Base-by-base conservation (phyloP, 2,888 invertebrate genomes). In the Geophilus truncorum region DNA sequence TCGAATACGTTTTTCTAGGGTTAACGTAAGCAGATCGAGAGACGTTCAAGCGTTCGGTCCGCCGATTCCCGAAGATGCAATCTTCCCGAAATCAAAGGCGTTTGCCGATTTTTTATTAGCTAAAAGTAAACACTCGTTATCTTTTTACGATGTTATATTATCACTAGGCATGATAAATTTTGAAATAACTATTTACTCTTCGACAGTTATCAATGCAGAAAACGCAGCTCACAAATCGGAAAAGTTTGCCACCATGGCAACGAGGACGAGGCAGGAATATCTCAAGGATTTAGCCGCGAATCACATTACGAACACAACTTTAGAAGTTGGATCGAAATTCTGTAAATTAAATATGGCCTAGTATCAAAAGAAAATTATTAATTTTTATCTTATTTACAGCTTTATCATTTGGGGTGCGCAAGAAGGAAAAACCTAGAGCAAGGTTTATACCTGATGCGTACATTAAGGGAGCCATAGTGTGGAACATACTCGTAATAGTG, bases 231-330 rank as follows among this genome's bases (percentile, higher is more conserved):
- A 97, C 86, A 91, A 94, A 84, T 96, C 97, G 75, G 96, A 97
- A 85, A 98, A 98, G 88, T 98, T 98, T 88, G 94, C 94, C 80
- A 95, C 96, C 77, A 97, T 98, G 97, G 97, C 97, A 12, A 95
- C 95, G 10, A 90, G 98, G 84, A 98, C 98, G 62, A 90, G 97
- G 83, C 95, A 96, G 86, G 97, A 97, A 89, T 97, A 97, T 88
- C 90, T 98, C 84, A 97, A 96, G 87, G 98, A 98, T 88, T 90
- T 97, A 84, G 93, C 95, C 32, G 91, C 91, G 83, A 96, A 95
- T 88, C 93, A 93, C 87, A 91, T 93, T 4, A 93, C 94, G 15
- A 91, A 92, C 78, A 92, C 93, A 4, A 90, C 93, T 1, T 91
- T 96, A 18, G 96, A 95, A 85, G 92, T 93, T 21, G 93, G 93